Conservation (phyloP, 2,888 invertebrate species). For the Capitulum mitella region DNA sequence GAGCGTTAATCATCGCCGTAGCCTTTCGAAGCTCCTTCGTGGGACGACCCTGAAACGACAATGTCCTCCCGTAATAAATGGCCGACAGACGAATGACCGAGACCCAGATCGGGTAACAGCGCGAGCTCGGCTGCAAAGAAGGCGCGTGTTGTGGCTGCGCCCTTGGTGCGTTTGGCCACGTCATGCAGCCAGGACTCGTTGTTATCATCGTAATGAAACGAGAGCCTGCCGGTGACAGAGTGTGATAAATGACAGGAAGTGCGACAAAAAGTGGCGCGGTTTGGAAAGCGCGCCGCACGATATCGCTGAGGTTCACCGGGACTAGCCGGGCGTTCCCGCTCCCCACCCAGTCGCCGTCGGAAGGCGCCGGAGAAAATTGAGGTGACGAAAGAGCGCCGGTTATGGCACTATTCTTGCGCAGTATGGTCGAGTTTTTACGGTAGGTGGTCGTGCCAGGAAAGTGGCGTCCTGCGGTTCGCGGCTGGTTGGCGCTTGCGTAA, state of each 20-base stretch:
- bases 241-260: background rate
- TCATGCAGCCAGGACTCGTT: background rate
- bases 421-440: background rate
- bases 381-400: background rate
- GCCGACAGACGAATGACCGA: too few relatives aligned
- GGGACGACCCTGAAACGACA: too few relatives aligned
- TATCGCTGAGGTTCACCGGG: background rate
- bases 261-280: background rate
- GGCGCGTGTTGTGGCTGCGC: too few relatives aligned
- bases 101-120: too few relatives aligned
- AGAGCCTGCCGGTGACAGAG: background rate
- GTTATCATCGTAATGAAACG: constrained; percentile 11
- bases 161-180: too few relatives aligned
- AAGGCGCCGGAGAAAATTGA: background rate
- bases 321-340: background rate
- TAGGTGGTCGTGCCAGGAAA: background rate
- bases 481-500: too few relatives aligned
- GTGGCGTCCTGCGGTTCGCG: too few relatives aligned
- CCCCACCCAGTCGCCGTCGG: too few relatives aligned
- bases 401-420: background rate
- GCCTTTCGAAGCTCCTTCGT: too few relatives aligned
- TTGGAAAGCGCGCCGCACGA: background rate
- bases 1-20: too few relatives aligned
- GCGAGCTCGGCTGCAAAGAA: too few relatives aligned
- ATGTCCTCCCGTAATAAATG: too few relatives aligned